Evolutionary conservation across 2,797 vertebrate species (phyloP).

Genomic region (Ctenochaetus hawaiiensis): DNA sequence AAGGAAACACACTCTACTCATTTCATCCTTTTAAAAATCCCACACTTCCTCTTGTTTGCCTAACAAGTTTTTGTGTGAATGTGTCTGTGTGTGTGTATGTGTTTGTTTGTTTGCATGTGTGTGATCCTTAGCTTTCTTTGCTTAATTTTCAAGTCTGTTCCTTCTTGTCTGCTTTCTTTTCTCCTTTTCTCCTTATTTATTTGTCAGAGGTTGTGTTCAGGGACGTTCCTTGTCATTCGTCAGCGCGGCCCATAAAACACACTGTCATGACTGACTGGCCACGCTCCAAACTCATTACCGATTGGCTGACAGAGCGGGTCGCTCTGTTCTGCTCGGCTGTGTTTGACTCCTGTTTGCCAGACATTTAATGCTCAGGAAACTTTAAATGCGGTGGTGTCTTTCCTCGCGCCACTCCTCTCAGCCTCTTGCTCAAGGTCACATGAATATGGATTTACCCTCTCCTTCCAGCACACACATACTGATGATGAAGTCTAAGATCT

Average conservation of each 20-base stretch:
- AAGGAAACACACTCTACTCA: slow-evolving; percentile 49
- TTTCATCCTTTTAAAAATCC: slow-evolving; percentile 52
- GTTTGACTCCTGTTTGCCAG: slow-evolving; percentile 82
- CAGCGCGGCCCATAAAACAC: slow-evolving; percentile 80
- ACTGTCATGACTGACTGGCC: slow-evolving; percentile 84
- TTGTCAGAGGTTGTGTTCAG: slow-evolving; percentile 83
- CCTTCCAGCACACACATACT: slow-evolving; percentile 79
- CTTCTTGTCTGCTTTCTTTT: slow-evolving; percentile 64
- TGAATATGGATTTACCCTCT: slow-evolving; percentile 90
- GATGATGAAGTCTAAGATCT: slow-evolving; percentile 86
- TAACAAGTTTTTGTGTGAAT: slow-evolving; percentile 31
- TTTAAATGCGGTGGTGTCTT: slow-evolving; percentile 78
- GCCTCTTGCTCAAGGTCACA: slow-evolving; percentile 91
- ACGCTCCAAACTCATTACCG: slow-evolving; percentile 82
- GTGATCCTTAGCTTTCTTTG: slow-evolving; percentile 43
- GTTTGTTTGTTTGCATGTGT: background rate
- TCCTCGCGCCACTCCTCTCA: slow-evolving; percentile 69
- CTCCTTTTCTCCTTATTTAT: slow-evolving; percentile 83
- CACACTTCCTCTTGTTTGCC: slow-evolving; percentile 53
- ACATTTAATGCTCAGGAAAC: slow-evolving; percentile 80
- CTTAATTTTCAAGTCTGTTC: slow-evolving; percentile 59
- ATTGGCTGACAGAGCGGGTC: slow-evolving; percentile 85
- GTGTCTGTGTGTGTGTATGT: background rate
- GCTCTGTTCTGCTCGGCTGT: slow-evolving; percentile 79
- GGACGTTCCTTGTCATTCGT: slow-evolving; percentile 80